Percentiles rank a stretch among this genome's conserved stretches.
Evolutionary conservation across 2,888 invertebrate genomes (phyloP).

Genomic region (Pyralis farinalis): DNA sequence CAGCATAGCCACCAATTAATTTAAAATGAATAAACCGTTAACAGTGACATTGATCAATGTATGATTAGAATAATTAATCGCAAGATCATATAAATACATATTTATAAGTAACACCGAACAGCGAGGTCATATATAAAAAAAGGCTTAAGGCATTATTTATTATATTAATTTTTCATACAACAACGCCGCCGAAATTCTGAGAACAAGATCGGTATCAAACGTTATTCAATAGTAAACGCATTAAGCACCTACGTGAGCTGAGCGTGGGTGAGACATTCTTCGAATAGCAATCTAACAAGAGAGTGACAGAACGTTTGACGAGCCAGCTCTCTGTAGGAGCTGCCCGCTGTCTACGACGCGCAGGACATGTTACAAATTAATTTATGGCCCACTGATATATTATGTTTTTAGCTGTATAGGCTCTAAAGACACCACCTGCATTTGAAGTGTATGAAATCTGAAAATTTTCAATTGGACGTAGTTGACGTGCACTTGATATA

Average conservation of each 20-base stretch:
- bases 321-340: constrained; percentile 16
- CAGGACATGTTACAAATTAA: no score
- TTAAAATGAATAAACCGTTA: not conserved
- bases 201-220: constrained; percentile 62
- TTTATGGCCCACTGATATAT: no score
- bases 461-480: no score
- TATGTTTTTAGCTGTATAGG: no score
- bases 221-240: constrained; percentile 60
- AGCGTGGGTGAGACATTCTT: constrained; percentile 58
- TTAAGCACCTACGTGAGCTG: constrained; percentile 51
- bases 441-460: no score
- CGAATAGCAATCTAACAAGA: constrained; percentile 55
- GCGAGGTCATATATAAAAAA: constrained; percentile 10
- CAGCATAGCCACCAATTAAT: not conserved
- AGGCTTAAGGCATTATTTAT: constrained; percentile 34
- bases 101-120: constrained; percentile 15
- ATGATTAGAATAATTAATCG: constrained; percentile 14
- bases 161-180: constrained; percentile 47
- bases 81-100: not conserved
- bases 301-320: constrained; percentile 52
- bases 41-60: constrained; percentile 1
- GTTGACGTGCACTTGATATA: no score
- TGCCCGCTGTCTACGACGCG: not conserved
- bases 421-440: no score
- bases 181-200: constrained; percentile 46